Evolutionary conservation across 2,888 invertebrate species (phyloP).

Genomic region (Biston betularia): DNA sequence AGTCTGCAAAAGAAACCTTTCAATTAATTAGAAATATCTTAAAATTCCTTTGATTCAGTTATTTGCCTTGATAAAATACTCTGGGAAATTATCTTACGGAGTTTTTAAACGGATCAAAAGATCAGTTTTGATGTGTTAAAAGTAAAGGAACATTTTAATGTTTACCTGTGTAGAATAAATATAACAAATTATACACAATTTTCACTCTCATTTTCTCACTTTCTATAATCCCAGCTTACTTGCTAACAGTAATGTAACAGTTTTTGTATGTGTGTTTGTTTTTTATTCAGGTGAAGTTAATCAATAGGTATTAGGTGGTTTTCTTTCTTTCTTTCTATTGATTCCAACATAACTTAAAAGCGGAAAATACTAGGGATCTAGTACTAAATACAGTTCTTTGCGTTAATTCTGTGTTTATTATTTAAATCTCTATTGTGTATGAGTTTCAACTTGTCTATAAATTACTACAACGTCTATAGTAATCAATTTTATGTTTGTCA

Average conservation of each 20-base stretch:
- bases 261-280: neutral
- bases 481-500: slow-evolving; percentile 22
- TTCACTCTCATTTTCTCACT: too few species aligned
- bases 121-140: slow-evolving; percentile 18
- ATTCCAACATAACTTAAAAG: too few species aligned
- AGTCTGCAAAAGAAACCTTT: slow-evolving; percentile 47
- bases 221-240: neutral
- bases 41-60: slow-evolving; percentile 59
- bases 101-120: slow-evolving; percentile 45
- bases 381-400: too few species aligned
- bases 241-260: too few species aligned
- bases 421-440: too few species aligned
- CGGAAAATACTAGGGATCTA: too few species aligned
- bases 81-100: slow-evolving; percentile 21
- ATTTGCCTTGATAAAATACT: slow-evolving; percentile 53
- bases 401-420: too few species aligned
- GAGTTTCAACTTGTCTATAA: neutral
- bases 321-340: too few species aligned
- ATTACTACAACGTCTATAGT: neutral
- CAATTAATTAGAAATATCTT: slow-evolving; percentile 58
- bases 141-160: neutral
- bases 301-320: too few species aligned
- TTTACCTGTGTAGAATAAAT: too few species aligned
- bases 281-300: too few species aligned
- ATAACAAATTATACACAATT: too few species aligned